Percentiles rank a stretch among this genome's conserved stretches.
Evolutionary conservation across 2,797 vertebrate species (phyloP).

Genomic region (Melanotaenia trifasciata): DNA sequence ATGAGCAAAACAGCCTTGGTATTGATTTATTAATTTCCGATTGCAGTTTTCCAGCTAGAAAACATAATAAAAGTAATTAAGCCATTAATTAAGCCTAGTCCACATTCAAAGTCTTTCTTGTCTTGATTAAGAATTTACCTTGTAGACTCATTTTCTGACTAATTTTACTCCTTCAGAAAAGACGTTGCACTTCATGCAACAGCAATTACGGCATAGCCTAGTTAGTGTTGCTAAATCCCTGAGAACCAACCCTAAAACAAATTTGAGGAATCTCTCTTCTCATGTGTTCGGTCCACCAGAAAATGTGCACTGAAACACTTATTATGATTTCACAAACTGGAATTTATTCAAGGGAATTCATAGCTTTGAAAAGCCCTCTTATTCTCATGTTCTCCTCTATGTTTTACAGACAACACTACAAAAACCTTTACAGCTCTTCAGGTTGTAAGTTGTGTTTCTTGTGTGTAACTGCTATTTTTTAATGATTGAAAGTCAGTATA

Average conservation of each 20-base stretch:
- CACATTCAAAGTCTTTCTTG: background rate
- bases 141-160: constrained; percentile 10
- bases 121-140: constrained; percentile 41
- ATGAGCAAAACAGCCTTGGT: background rate
- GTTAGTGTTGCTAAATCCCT: constrained; percentile 47
- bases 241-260: constrained; percentile 24
- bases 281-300: constrained; percentile 19
- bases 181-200: constrained; percentile 32
- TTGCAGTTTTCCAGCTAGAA: background rate
- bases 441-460: background rate
- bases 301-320: constrained; percentile 22
- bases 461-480: background rate
- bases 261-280: constrained; percentile 19
- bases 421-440: background rate
- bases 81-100: constrained; percentile 11
- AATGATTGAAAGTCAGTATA: background rate
- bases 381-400: background rate
- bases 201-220: constrained; percentile 40
- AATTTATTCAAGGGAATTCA: constrained; percentile 11
- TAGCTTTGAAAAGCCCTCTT: background rate
- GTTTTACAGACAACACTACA: background rate
- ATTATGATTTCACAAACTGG: constrained; percentile 24
- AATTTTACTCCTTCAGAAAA: constrained; percentile 46
- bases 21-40: constrained; percentile 20
- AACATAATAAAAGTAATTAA: constrained; percentile 14